phyloP scores from a whole-genome alignment of 2,797 vertebrate genomes.

The Bradypus variegatus region DNA sequence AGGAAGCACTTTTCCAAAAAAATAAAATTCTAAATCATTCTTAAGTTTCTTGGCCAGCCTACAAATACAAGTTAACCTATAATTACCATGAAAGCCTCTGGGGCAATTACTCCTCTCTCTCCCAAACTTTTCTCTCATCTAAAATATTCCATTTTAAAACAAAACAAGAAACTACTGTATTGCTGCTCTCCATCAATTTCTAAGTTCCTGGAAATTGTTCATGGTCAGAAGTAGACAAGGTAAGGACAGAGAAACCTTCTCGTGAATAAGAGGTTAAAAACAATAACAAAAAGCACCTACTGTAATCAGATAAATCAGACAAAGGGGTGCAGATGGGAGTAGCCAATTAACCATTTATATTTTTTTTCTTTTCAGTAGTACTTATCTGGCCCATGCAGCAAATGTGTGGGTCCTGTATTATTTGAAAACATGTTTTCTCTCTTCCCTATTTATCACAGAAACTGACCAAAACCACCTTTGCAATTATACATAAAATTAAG shows the following conservation, averaged over 20 bases:
- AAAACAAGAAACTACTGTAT: neutral
- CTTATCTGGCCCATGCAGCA: neutral
- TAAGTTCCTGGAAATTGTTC: conserved; percentile 27
- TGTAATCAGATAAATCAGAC: neutral
- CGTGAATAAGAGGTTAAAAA: conserved; percentile 15
- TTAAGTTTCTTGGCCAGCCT: neutral
- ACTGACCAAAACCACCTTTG: neutral
- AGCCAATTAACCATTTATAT: neutral
- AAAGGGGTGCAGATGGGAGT: neutral
- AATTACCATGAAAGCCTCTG: neutral
- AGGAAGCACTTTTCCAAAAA: conserved; percentile 29
- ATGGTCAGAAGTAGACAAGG: neutral
- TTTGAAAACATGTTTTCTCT: neutral
- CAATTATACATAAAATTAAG: neutral
- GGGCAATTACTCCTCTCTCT: neutral
- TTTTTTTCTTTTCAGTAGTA: neutral
- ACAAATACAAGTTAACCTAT: conserved; percentile 8
- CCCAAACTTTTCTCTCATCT: neutral
- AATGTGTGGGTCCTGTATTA: neutral
- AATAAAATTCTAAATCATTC: conserved; percentile 22
- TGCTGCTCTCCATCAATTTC: conserved; percentile 7
- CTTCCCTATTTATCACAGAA: neutral
- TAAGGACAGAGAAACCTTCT: neutral
- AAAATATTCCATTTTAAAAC: neutral
- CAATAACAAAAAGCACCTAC: neutral